Base-by-base conservation (phyloP, 1,140 invertebrate species). In the Megalopta genalis region DNA sequence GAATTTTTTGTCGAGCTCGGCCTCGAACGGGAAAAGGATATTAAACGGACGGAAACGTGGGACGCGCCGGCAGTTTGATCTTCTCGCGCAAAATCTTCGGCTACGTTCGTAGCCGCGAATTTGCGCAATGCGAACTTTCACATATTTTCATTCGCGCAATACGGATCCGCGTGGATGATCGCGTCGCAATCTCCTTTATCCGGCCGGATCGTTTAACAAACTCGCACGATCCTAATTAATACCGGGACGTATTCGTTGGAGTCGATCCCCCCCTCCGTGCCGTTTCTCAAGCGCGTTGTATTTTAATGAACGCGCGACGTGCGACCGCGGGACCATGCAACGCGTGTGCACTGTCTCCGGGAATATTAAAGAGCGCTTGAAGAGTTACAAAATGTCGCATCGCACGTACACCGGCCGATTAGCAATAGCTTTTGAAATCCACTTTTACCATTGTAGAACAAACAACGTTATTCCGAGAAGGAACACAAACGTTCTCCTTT, bases 271-370 rank as follows among this genome's bases (percentile, higher is more conserved):
- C 39, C 14, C 32, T 39, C 1, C 52, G 1, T 0, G 14, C 16
- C 25, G 52, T 60, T 54, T 68, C 62, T 14, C 67, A 63, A 46
- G 16, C 25, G 16, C 21, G 59, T 63, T 66, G 21, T 49, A 72
- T 70, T 74, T 85, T 71, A 76, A 80, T 57, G 49, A 65, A 65
- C 52, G 10, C 52, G 10, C 42, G 65, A 71, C 68, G 77, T 80
- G 81, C 67, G 70, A 74, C 42, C 70, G 25, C 25, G 32, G 52
- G 60, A 27, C 59, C 32, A 32, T 37, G 18, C 25, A 62, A 27
- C 68, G 60, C 71, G 39, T n/a, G 3, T n/a, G 3, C 46, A 27
- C 49, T 18, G 49, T 16, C 49, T 52, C 49, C 16, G 42, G 12
- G 42, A 46, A 46, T 46, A 46, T 46, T 46, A 46, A 46, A 46